Conservation (phyloP, 1,140 invertebrate species). For the Lasioglossum baleicum region DNA sequence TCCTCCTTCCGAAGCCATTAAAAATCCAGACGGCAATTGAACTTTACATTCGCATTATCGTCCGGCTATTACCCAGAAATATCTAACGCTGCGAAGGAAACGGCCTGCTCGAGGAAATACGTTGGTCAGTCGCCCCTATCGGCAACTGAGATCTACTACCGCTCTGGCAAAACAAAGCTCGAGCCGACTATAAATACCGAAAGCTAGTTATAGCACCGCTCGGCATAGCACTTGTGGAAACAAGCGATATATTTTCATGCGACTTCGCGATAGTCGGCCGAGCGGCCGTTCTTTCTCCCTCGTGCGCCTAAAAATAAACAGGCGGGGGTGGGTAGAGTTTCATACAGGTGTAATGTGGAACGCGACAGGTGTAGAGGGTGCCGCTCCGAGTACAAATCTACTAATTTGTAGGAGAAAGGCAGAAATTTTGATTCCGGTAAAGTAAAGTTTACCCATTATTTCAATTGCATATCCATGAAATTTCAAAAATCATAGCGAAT, state of each 20-base stretch:
- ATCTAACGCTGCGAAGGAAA: constrained; percentile 8
- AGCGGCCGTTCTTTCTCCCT: background rate
- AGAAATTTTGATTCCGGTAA: too few relatives aligned
- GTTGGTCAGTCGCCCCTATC: constrained; percentile 8
- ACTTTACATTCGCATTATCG: constrained; percentile 10
- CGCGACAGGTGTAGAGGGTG: background rate
- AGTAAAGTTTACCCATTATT: too few relatives aligned
- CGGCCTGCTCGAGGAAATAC: constrained; percentile 12
- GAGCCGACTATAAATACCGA: constrained; percentile 29
- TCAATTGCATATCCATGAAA: too few relatives aligned
- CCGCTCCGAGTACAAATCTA: too few relatives aligned
- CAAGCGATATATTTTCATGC: background rate
- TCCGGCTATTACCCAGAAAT: constrained; percentile 7
- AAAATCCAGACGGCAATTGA: background rate
- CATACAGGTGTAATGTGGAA: background rate
- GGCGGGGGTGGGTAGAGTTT: too few relatives aligned
- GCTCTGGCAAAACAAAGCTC: constrained; percentile 3
- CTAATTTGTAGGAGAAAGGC: too few relatives aligned
- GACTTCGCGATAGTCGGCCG: background rate
- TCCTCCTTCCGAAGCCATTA: background rate
- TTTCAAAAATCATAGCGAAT: too few relatives aligned
- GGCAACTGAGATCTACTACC: background rate
- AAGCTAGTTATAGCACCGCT: background rate
- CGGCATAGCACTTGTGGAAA: constrained; percentile 2
- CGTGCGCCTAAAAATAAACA: constrained; percentile 20